Evolutionary conservation across 2,113 vertebrate species (phyloP).

Genomic region (Epinephelus cyanopodus): DNA sequence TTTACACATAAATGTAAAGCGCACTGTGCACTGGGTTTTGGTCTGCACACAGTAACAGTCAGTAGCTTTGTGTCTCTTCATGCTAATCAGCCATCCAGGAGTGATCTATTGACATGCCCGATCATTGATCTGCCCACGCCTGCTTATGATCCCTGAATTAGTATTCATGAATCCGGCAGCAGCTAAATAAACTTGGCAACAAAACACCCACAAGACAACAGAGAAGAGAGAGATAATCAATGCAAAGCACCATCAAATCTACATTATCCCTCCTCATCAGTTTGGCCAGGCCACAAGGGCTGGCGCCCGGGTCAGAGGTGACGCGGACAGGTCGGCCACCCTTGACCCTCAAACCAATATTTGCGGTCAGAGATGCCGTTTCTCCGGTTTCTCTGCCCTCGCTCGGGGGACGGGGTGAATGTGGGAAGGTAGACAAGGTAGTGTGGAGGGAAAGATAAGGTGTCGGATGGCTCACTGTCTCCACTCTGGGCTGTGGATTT

Average conservation of each 20-base stretch:
- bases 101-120: slow-evolving; percentile 85
- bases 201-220: slow-evolving; percentile 86
- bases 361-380: slow-evolving; percentile 86
- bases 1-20: slow-evolving; percentile 4
- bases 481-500: slow-evolving; percentile 77
- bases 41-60: neutral
- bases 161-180: slow-evolving; percentile 97
- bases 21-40: neutral
- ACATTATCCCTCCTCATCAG: slow-evolving; percentile 96
- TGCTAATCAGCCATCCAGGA: slow-evolving; percentile 59
- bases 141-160: slow-evolving; percentile 97
- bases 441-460: slow-evolving; percentile 74
- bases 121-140: slow-evolving; percentile 92
- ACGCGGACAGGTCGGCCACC: slow-evolving; percentile 87
- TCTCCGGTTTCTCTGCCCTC: slow-evolving; percentile 64
- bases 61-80: slow-evolving; percentile 29
- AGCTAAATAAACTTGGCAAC: slow-evolving; percentile 98
- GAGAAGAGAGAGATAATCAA: slow-evolving; percentile 88
- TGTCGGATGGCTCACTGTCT: slow-evolving; percentile 23
- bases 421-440: slow-evolving; percentile 42
- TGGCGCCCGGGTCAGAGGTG: slow-evolving; percentile 94
- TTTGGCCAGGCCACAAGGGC: slow-evolving; percentile 87
- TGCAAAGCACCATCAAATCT: slow-evolving; percentile 97
- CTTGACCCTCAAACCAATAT: slow-evolving; percentile 94
- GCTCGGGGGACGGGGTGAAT: slow-evolving; percentile 22